Evolutionary conservation across 2,888 invertebrate genomes (phyloP).

Genomic region (Torymus texanus): DNA sequence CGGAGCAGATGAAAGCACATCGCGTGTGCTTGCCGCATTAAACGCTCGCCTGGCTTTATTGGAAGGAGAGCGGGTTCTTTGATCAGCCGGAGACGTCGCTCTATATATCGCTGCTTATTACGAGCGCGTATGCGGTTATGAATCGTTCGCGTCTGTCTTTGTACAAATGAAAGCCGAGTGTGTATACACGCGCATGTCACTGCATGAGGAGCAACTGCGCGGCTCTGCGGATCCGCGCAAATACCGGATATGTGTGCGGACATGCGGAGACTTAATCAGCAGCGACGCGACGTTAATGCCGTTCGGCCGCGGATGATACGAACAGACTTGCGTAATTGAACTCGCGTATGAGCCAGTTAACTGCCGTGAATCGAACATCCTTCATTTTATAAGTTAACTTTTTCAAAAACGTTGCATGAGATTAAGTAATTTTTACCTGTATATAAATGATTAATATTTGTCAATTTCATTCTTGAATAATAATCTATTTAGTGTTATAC

Average conservation of each 20-base stretch:
- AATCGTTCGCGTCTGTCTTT: constrained; percentile 3
- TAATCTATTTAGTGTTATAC: too few relatives aligned
- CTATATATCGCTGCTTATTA: constrained; percentile 43
- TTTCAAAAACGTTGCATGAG: not conserved
- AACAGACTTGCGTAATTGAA: constrained; percentile 32
- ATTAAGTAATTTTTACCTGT: too few relatives aligned
- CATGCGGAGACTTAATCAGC: constrained; percentile 25
- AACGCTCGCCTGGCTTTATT: constrained; percentile 32
- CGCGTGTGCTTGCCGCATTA: constrained; percentile 27
- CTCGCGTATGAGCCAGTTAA: constrained; percentile 9
- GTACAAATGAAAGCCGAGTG: not conserved
- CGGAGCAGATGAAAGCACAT: constrained; percentile 24
- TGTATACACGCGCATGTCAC: not conserved
- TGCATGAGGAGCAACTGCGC: not conserved
- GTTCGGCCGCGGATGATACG: constrained; percentile 4
- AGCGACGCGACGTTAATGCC: constrained; percentile 34
- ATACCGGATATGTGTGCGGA: not conserved
- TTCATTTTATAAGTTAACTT: not conserved
- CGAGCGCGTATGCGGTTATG: not conserved
- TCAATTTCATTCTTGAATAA: too few relatives aligned
- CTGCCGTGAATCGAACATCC: constrained; percentile 9
- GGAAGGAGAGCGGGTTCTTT: constrained; percentile 33
- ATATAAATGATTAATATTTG: too few relatives aligned
- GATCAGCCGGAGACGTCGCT: constrained; percentile 37
- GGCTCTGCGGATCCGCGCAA: constrained; percentile 9